A percentile compares a stretch with the other conserved stretches of the same genome.
These are phyloP conservation scores for Prionchulus punctatus DNA, from an alignment of 2,888 invertebrate species.

Conservation along the genomic window DNA sequence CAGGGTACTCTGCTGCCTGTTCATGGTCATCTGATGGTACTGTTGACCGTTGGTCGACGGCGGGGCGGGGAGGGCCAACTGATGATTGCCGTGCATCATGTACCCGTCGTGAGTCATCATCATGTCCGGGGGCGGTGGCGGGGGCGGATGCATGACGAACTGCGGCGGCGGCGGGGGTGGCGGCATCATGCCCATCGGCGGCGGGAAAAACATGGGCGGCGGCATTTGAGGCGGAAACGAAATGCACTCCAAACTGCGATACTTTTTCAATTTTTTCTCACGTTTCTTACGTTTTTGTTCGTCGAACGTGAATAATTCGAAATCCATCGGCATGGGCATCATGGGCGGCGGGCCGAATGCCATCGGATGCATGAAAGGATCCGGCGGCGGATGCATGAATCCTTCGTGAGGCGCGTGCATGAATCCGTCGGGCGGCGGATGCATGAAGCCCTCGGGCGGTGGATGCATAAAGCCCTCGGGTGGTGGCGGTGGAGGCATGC, in stretches of 20 bases:
- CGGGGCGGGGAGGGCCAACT: neutral
- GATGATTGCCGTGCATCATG: neutral
- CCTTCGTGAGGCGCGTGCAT: no score
- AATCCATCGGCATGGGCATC: neutral
- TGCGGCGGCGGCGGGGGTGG: neutral
- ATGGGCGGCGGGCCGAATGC: neutral
- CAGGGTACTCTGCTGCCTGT: neutral
- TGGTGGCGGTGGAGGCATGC: no score
- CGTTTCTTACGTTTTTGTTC: neutral
- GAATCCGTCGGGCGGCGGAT: no score
- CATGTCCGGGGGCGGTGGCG: neutral
- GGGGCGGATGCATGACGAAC: neutral
- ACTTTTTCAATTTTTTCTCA: neutral
- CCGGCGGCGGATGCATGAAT: neutral
- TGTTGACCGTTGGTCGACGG: neutral
- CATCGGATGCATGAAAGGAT: neutral
- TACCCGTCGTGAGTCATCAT: neutral
- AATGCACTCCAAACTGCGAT: neutral
- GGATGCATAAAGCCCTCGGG: no score
- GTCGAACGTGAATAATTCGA: neutral
- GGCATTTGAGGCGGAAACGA: no score
- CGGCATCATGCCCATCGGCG: slow-evolving; percentile 2
- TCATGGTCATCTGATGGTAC: neutral
- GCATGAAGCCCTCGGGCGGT: no score
- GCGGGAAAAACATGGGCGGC: neutral